Evolutionary conservation across 2,888 invertebrate genomes (phyloP).

Genomic region (Cryptus viduatorius): DNA sequence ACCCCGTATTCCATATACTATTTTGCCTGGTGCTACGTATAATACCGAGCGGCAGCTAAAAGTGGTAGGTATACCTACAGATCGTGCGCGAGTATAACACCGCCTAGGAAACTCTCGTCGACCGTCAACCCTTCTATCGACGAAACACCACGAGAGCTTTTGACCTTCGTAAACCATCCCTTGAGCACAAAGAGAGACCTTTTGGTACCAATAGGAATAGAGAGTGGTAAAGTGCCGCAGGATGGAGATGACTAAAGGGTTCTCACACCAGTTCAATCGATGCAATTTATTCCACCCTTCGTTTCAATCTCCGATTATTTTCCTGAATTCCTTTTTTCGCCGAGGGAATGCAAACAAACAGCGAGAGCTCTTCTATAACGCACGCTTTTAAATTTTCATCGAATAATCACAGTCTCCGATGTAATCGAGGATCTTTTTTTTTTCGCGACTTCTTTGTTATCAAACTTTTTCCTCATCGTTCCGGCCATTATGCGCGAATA

Average conservation of each 20-base stretch:
- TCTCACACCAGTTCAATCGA: slow-evolving; percentile 51
- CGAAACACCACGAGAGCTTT: slow-evolving; percentile 57
- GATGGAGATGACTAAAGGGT: slow-evolving; percentile 43
- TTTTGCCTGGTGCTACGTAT: not conserved
- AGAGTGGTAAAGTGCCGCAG: slow-evolving; percentile 27
- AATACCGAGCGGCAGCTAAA: not conserved
- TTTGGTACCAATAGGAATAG: slow-evolving; percentile 32
- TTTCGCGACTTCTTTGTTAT: slow-evolving; percentile 32
- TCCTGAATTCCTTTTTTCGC: slow-evolving; percentile 62
- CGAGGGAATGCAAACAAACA: slow-evolving; percentile 53
- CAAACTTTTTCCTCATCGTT: slow-evolving; percentile 18
- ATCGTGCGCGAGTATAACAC: slow-evolving; percentile 48
- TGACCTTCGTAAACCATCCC: slow-evolving; percentile 49
- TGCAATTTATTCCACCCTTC: slow-evolving; percentile 60
- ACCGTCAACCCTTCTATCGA: slow-evolving; percentile 45
- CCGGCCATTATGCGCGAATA: slow-evolving; percentile 31
- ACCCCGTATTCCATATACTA: slow-evolving; percentile 4
- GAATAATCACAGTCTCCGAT: slow-evolving; percentile 40
- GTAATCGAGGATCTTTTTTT: slow-evolving; percentile 26
- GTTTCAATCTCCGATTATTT: slow-evolving; percentile 64
- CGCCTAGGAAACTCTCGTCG: slow-evolving; percentile 57
- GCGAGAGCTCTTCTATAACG: slow-evolving; percentile 15
- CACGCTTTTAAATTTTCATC: slow-evolving; percentile 30
- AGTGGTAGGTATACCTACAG: slow-evolving; percentile 49
- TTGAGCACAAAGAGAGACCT: slow-evolving; percentile 23